Evolutionary conservation across 2,797 vertebrate species (phyloP).

Genomic region (Melanotaenia boesemani): DNA sequence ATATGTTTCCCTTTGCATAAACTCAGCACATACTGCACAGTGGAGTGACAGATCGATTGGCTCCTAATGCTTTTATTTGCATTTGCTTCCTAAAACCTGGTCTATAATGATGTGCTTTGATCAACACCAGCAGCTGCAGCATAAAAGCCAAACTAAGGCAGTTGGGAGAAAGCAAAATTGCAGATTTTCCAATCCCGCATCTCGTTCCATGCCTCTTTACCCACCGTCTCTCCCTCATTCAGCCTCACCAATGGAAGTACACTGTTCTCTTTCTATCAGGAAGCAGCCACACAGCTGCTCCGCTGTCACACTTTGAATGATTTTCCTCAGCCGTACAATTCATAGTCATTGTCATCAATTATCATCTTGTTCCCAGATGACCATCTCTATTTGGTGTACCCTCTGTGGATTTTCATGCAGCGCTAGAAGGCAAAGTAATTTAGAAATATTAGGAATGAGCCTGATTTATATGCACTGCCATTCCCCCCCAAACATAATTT

Average conservation of each 20-base stretch:
- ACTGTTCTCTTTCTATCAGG: slow-evolving; percentile 64
- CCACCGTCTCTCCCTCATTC: slow-evolving; percentile 20
- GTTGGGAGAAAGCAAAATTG: slow-evolving; percentile 58
- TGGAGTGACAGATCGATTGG: slow-evolving; percentile 39
- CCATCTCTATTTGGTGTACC: slow-evolving; percentile 45
- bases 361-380: slow-evolving; percentile 69
- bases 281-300: slow-evolving; percentile 74
- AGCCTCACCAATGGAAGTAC: slow-evolving; percentile 61
- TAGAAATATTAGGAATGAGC: slow-evolving; percentile 16
- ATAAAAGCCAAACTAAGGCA: slow-evolving; percentile 69
- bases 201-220: slow-evolving; percentile 41
- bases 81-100: slow-evolving; percentile 50
- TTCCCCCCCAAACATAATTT: neutral
- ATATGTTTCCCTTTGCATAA: neutral
- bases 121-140: slow-evolving; percentile 68
- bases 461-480: slow-evolving; percentile 18
- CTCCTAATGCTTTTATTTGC: slow-evolving; percentile 63
- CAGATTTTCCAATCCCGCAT: slow-evolving; percentile 33
- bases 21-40: neutral
- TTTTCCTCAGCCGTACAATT: slow-evolving; percentile 50
- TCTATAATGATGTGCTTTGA: slow-evolving; percentile 67
- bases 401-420: slow-evolving; percentile 41
- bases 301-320: slow-evolving; percentile 70
- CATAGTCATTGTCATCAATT: slow-evolving; percentile 75
- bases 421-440: slow-evolving; percentile 41